Evolutionary conservation across 2,888 invertebrate genomes (phyloP).

Genomic region (Cheiracanthium punctorium): DNA sequence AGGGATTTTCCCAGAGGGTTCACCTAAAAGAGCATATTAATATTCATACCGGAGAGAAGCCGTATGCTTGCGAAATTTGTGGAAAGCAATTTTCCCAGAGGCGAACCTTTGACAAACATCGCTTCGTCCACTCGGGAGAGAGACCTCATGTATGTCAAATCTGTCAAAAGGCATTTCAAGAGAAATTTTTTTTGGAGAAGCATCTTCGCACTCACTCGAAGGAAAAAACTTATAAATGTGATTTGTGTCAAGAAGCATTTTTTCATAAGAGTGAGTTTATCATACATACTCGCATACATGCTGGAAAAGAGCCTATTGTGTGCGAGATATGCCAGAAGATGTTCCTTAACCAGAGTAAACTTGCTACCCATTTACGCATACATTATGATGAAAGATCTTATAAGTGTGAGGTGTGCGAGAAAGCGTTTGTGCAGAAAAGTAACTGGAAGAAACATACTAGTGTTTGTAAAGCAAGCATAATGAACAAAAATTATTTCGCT

Average conservation of each 20-base stretch:
- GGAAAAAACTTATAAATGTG: neutral
- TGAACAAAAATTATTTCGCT: too few species aligned
- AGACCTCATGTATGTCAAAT: neutral
- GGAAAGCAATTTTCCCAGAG: neutral
- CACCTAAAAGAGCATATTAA: neutral
- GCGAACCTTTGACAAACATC: neutral
- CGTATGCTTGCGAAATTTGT: neutral
- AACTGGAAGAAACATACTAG: neutral
- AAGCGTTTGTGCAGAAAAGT: neutral
- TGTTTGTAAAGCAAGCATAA: too few species aligned
- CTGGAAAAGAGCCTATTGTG: neutral
- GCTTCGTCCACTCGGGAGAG: neutral
- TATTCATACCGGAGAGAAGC: slow-evolving; percentile 2
- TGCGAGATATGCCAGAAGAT: neutral
- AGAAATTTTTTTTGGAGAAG: neutral
- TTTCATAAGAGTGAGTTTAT: too few species aligned
- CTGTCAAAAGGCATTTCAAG: neutral
- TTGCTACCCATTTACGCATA: neutral
- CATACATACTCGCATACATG: too few species aligned
- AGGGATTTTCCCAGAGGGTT: neutral
- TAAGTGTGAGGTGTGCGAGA: neutral
- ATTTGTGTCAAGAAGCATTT: too few species aligned
- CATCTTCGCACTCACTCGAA: neutral
- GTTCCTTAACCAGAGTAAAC: neutral
- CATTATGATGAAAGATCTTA: neutral